Percentiles rank a stretch among this genome's conserved stretches.
Conservation (phyloP, 2,797 vertebrate species). For the Potorous gilbertii region DNA sequence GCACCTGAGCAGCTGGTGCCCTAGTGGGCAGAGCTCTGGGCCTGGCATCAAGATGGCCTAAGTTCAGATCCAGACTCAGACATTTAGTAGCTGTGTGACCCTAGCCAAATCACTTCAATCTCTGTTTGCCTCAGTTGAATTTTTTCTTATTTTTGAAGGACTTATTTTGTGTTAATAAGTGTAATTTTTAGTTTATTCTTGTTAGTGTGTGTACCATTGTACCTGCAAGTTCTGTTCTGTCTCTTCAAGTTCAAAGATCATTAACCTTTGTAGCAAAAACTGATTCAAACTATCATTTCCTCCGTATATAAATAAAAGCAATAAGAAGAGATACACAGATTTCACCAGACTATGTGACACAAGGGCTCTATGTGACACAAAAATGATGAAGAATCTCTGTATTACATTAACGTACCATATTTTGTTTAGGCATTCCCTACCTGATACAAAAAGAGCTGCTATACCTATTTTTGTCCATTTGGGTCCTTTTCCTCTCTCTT, state of each 20-base stretch:
- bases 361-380: neutral
- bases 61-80: neutral
- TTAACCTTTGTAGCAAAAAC: neutral
- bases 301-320: neutral
- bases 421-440: neutral
- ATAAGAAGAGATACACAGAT: neutral
- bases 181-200: neutral
- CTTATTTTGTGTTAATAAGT: neutral
- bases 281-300: neutral
- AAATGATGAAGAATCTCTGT: neutral
- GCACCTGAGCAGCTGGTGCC: neutral
- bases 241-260: neutral
- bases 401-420: neutral
- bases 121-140: neutral
- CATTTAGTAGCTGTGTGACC: neutral
- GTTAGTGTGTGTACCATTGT: neutral
- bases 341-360: neutral
- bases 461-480: neutral
- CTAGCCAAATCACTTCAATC: neutral
- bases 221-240: neutral
- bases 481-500: neutral
- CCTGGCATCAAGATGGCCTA: neutral
- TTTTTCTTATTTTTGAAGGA: neutral
- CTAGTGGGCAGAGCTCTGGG: neutral
- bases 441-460: neutral